Base-by-base conservation (phyloP, 2,888 invertebrate species). In the Lithophane semibrunnea region DNA sequence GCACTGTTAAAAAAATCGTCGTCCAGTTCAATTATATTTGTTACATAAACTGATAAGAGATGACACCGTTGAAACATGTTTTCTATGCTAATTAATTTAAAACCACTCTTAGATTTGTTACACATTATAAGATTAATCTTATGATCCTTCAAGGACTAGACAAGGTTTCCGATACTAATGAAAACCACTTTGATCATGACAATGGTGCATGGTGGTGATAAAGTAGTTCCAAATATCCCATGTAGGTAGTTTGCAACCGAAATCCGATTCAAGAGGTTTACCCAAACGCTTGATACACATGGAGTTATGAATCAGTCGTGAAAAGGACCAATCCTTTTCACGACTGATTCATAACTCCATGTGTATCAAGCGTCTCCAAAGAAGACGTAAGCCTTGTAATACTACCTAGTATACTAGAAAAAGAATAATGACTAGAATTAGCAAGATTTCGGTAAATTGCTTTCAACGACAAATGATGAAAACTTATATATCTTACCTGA, bases 41-140 rank as follows among this genome's bases (percentile, higher is more conserved):
- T 84, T 63, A 67, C 71, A 79, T 79, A 58, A 68, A 37, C 58
- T 24, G 72, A 72, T 71, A 84, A 71, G 29, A 60, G 18, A 80
- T 54, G 44, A 54, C 60, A 54, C 18, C 18, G 52, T 58, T 58
- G n/a, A 79, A 84, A 60, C 54, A 47, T 66, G 8, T 65, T 58
- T 49, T 66, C 37, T 12, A 29, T 52, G 37, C 16, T 37, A 65
- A 82, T 64, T 75, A 21, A 78, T 64, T 74, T 47, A 44, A 56
- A 56, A 42, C 60, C 21, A 54, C 10, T 56, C 63, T 5, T 24
- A 42, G 49, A 44, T 82, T 79, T 82, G 21, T 44, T 75, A 21
- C 21, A 77, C 42, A 44, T 54, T 44, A n/a, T n/a, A 49, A 49
- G 47, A 56, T 77, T 54, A 29, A 37, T 44, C 21, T 54, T 18